Percentiles rank a stretch among this genome's conserved stretches.
These are phyloP conservation scores for Archocentrus centrarchus DNA, from an alignment of 2,113 vertebrate species.

Conservation along the genomic window DNA sequence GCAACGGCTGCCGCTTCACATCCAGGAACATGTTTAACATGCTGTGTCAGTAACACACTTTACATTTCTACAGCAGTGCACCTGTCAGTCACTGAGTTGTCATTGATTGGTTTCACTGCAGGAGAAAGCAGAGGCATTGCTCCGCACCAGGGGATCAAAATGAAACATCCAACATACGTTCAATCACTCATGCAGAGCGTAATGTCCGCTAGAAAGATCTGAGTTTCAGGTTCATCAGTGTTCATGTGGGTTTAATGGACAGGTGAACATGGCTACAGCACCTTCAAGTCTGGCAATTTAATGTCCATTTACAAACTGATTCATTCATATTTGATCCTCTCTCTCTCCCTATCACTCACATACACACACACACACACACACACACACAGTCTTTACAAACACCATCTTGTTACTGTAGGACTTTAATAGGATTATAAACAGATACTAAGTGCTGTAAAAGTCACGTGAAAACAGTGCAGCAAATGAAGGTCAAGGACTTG, in stretches of 20 bases:
- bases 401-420: neutral
- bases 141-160: conserved; percentile 15
- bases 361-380: neutral
- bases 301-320: neutral
- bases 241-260: conserved; percentile 27
- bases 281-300: conserved; percentile 5
- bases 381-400: neutral
- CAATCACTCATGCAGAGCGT: neutral
- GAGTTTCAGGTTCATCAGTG: neutral
- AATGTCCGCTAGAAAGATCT: conserved; percentile 10
- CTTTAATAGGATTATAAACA: conserved; percentile 23
- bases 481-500: neutral
- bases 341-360: too few relatives aligned
- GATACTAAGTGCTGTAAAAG: conserved; percentile 11
- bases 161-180: conserved; percentile 9
- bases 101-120: conserved; percentile 22
- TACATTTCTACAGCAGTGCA: conserved; percentile 12
- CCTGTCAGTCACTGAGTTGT: conserved; percentile 19
- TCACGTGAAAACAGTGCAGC: neutral
- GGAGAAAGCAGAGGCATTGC: neutral
- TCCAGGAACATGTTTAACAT: neutral
- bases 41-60: neutral
- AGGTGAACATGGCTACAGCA: neutral
- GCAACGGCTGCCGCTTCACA: neutral
- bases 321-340: too few relatives aligned